phyloP scores from a whole-genome alignment of 1,140 invertebrate genomes.

The Rhopalosiphum maidis region DNA sequence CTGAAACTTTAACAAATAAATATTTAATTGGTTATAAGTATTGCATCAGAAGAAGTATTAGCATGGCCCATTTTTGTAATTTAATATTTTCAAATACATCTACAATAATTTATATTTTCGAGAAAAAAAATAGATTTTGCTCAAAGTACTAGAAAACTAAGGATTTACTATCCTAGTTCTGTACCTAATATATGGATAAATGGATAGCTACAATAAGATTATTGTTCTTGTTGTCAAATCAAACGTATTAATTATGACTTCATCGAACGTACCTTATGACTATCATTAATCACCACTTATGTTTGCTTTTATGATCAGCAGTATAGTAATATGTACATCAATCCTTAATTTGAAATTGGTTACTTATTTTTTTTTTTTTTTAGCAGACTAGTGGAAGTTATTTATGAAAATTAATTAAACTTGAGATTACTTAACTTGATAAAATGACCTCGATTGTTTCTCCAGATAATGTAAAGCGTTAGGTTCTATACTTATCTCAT shows the following conservation, averaged over 20 bases:
- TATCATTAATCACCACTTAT: neutral
- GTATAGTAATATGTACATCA: neutral
- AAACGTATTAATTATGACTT: neutral
- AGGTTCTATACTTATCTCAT: neutral
- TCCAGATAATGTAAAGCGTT: neutral
- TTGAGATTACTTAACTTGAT: neutral
- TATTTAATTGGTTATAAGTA: too few species aligned
- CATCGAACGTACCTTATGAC: neutral
- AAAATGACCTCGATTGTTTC: neutral
- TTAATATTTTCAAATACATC: too few species aligned
- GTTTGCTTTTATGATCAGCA: neutral
- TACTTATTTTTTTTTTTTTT: neutral
- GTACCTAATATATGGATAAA: neutral
- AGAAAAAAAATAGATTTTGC: neutral
- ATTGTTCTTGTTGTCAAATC: neutral
- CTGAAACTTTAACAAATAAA: too few species aligned
- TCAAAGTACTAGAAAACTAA: neutral
- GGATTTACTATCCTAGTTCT: neutral
- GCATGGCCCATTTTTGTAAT: too few species aligned
- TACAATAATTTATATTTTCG: too few species aligned
- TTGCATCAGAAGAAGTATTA: too few species aligned
- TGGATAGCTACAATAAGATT: neutral
- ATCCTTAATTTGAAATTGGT: neutral
- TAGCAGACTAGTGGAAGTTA: neutral
- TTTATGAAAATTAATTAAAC: slow-evolving; percentile 5